Percentiles rank a stretch among this genome's conserved stretches.
These are phyloP conservation scores for Ridgeia piscesae DNA, from an alignment of 1,140 invertebrate genomes.

Conservation along the genomic window DNA sequence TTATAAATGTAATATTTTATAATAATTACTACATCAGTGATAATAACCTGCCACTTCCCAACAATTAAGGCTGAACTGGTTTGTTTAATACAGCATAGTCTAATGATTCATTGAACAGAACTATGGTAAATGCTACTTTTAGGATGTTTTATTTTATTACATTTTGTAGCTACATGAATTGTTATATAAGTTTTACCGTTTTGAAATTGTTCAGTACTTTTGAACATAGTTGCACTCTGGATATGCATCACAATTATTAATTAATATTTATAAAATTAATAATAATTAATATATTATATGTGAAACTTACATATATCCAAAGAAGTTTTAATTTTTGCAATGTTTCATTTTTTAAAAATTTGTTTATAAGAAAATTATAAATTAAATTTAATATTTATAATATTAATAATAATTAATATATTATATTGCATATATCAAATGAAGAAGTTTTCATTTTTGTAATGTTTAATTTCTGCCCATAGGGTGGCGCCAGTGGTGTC, in stretches of 20 bases:
- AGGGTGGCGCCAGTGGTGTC: constrained; percentile 34
- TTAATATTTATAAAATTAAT: not conserved
- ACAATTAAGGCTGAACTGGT: not conserved
- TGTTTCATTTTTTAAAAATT: too few species aligned
- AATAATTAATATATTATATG: too few species aligned
- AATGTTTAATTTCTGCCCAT: constrained; percentile 24
- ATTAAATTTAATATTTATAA: too few species aligned
- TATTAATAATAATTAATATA: too few species aligned
- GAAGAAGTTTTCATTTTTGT: too few species aligned
- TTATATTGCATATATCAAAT: too few species aligned
- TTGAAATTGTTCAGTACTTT: not conserved
- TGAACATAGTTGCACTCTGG: not conserved
- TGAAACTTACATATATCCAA: too few species aligned
- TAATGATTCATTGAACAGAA: too few species aligned
- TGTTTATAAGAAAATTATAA: too few species aligned
- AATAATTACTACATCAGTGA: not conserved
- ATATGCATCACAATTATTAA: not conserved
- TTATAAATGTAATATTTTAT: not conserved
- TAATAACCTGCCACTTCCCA: not conserved
- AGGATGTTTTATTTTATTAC: not conserved
- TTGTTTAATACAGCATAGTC: not conserved
- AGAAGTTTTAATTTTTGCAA: too few species aligned
- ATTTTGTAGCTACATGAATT: not conserved
- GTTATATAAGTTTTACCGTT: not conserved
- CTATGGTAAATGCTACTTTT: too few species aligned